Base-by-base conservation (phyloP, 2,113 vertebrate genomes). In the Thalassoma bifasciatum region DNA sequence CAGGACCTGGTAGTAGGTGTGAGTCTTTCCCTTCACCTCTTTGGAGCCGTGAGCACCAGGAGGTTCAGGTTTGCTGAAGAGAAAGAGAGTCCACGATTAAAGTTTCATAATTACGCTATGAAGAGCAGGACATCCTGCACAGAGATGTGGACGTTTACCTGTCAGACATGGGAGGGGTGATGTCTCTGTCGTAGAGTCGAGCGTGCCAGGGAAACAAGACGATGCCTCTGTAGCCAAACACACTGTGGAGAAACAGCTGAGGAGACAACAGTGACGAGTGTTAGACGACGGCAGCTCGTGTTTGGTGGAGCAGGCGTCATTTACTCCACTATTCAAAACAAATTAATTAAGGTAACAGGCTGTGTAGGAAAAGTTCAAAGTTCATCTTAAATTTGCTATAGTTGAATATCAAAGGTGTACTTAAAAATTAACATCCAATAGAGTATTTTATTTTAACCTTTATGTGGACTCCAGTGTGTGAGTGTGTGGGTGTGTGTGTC, bases 171-270 rank as follows among this genome's bases (percentile, higher is more conserved):
- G 95, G 90, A 79, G 97, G 96, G 61, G 96, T 95, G 76, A 98
- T 94, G 83, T 99, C 98, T 68, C 97, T 90, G 90, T 99, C 98
- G 2, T 99, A 99, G 1, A 99, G 93, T 60, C 98, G 94, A 73
- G 97, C 98, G n/a, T 99, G 98, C 98, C 98, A 99, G 8, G 97
- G 98, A 77, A 99, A 99, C 80, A 99, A 91, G 53, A 99, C 97
- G 0, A 99, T 98, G 23, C 98, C 98, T 91, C 98, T 93, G 84
- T 99, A 99, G 56, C 98, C 98, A 92, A 99, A 99, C 61, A 99
- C 93, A 10, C 97, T 98, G 90, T 99, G 98, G 67, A 99, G 97
- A 82, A 99, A 99, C 5, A 99, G 93, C 98, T 99, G 92, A 58
- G 82, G 87, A 70, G 36, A 84, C 71, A 47, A 78, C 19, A 54